These are phyloP conservation scores for Papilio protenor DNA, from an alignment of 2,888 invertebrate genomes.

Conservation along the genomic window DNA sequence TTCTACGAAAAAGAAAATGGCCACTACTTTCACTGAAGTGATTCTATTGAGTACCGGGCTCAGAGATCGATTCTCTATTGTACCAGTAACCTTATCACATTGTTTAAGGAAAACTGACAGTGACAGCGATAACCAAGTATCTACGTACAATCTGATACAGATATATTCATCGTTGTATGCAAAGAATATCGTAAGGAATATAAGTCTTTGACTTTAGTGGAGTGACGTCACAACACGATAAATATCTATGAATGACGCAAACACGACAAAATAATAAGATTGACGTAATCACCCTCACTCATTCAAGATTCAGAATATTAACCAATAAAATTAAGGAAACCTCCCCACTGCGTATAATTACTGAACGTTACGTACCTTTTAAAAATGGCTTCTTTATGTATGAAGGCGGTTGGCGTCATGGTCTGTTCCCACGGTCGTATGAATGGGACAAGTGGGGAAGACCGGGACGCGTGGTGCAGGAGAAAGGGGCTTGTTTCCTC, in stretches of 20 bases:
- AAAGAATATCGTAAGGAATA: not conserved
- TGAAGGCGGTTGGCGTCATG: slow-evolving; percentile 64
- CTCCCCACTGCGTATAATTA: slow-evolving; percentile 60
- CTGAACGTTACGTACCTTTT: slow-evolving; percentile 59
- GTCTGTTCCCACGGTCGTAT: slow-evolving; percentile 75
- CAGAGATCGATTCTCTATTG: slow-evolving; percentile 2
- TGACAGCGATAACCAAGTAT: not conserved
- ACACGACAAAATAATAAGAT: not conserved
- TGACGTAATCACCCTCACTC: slow-evolving; percentile 48
- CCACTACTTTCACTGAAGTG: slow-evolving; percentile 26
- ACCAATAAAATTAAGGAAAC: slow-evolving; percentile 61
- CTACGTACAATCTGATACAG: not conserved
- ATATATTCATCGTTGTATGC: not conserved
- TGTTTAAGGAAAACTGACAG: not conserved
- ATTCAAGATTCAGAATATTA: slow-evolving; percentile 63
- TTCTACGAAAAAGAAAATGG: slow-evolving; percentile 40
- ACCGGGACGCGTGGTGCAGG: slow-evolving; percentile 57
- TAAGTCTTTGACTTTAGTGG: not conserved
- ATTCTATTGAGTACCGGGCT: not conserved
- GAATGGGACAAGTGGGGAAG: slow-evolving; percentile 67
- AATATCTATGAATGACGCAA: not conserved
- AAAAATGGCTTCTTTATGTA: slow-evolving; percentile 66
- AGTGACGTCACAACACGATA: not conserved
- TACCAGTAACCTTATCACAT: not conserved
- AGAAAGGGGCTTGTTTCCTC: slow-evolving; percentile 82